A percentile compares a stretch with the other conserved stretches of the same genome.
These are phyloP conservation scores for Acyrthosiphon pisum DNA, from an alignment of 1,140 invertebrate species.

Conservation along the genomic window DNA sequence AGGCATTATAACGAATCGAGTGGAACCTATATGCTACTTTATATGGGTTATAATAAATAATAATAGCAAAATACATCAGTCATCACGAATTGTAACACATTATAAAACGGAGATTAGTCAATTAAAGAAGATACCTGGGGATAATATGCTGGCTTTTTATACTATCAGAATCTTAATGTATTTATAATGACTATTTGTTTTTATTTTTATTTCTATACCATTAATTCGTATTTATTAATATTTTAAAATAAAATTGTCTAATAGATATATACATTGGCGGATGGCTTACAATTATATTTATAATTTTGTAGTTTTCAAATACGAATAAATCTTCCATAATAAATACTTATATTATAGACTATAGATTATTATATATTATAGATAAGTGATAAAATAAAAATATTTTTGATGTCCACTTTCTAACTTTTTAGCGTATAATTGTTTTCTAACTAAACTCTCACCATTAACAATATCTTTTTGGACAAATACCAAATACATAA, in stretches of 20 bases:
- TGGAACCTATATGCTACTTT: background rate
- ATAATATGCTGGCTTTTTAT: background rate
- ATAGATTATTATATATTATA: conserved; percentile 14
- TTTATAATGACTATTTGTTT: conserved; percentile 41
- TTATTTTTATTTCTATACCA: background rate
- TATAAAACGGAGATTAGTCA: background rate
- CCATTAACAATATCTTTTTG: conserved; percentile 36
- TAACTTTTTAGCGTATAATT: conserved; percentile 24
- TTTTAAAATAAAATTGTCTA: conserved; percentile 11
- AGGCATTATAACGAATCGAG: background rate
- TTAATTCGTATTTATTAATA: background rate
- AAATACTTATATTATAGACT: no score
- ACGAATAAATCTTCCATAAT: background rate
- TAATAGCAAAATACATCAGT: background rate
- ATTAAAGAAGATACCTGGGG: background rate
- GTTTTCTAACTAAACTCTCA: conserved; percentile 41
- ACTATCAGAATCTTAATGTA: conserved; percentile 10
- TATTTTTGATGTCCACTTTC: conserved; percentile 25
- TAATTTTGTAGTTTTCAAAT: background rate
- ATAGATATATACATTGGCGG: background rate
- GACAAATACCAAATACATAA: conserved; percentile 46
- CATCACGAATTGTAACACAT: background rate
- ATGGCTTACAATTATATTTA: background rate
- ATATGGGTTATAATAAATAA: background rate
- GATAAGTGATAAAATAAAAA: background rate